phyloP scores from a whole-genome alignment of 2,113 vertebrate genomes.

The Ascaphus truei region DNA sequence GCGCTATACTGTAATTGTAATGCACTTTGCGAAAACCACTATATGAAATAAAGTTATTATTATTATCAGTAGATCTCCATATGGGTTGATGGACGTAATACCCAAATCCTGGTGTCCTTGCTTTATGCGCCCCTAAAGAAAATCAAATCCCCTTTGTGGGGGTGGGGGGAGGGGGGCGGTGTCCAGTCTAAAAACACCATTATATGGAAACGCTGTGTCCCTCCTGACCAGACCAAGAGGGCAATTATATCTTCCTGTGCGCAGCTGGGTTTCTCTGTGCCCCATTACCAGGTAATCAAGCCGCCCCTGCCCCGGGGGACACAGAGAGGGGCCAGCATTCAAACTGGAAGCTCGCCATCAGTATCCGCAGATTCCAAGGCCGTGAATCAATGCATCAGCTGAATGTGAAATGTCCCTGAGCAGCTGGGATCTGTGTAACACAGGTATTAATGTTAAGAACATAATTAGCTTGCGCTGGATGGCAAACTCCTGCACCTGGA shows the following conservation, averaged over 20 bases:
- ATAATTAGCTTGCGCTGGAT: background rate
- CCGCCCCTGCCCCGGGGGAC: background rate
- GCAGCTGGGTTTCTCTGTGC: conserved; percentile 24
- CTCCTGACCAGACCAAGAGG: conserved; percentile 6
- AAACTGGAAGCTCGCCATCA: background rate
- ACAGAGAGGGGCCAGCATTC: conserved; percentile 1
- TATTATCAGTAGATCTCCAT: no score
- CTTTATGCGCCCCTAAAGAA: no score
- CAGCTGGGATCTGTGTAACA: conserved; percentile 4
- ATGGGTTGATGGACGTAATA: no score
- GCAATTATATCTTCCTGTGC: background rate
- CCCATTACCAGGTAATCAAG: conserved; percentile 25
- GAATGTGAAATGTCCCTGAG: background rate
- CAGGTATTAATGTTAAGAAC: background rate
- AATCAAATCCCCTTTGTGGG: background rate
- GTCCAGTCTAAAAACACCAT: background rate
- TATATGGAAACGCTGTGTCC: background rate
- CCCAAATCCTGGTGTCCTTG: no score
- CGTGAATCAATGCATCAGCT: background rate
- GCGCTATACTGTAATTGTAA: no score
- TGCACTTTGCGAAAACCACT: no score
- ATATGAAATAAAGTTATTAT: no score
- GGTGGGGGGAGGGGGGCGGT: background rate
- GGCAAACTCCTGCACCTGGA: no score
- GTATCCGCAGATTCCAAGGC: background rate